Evolutionary conservation across 2,797 vertebrate genomes (phyloP).

Genomic region (Paramormyrops hopkinsi): DNA sequence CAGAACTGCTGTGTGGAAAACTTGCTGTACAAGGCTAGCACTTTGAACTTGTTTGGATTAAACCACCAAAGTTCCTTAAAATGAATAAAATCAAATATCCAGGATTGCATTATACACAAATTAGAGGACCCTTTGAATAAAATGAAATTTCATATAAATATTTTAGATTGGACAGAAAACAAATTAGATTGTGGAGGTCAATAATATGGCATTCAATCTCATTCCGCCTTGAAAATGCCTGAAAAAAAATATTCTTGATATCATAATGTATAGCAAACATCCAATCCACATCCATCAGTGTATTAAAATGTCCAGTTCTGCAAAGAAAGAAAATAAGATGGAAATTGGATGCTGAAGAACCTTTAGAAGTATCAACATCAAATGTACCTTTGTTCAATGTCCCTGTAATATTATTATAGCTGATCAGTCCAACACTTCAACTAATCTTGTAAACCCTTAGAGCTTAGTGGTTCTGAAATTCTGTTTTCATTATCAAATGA

Average conservation of each 20-base stretch:
- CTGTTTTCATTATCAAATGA: background rate
- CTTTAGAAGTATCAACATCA: slow-evolving; percentile 20
- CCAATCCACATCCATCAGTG: slow-evolving; percentile 48
- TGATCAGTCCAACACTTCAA: slow-evolving; percentile 18
- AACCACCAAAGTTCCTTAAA: slow-evolving; percentile 32
- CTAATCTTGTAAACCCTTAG: slow-evolving; percentile 16
- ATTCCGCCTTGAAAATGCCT: slow-evolving; percentile 44
- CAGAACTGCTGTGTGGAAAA: background rate
- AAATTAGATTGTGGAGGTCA: slow-evolving; percentile 53
- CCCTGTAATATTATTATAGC: background rate
- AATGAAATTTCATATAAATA: slow-evolving; percentile 45
- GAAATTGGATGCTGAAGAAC: slow-evolving; percentile 28
- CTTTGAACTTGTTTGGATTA: slow-evolving; percentile 26
- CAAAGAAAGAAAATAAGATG: slow-evolving; percentile 33
- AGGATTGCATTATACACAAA: slow-evolving; percentile 40
- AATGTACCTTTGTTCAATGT: slow-evolving; percentile 23
- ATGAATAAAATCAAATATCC: slow-evolving; percentile 37
- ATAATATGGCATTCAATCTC: slow-evolving; percentile 42
- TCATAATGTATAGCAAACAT: slow-evolving; percentile 33
- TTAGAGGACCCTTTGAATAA: slow-evolving; percentile 37
- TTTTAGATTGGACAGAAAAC: slow-evolving; percentile 51
- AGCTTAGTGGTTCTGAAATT: background rate
- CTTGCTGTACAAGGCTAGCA: background rate
- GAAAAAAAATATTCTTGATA: slow-evolving; percentile 42
- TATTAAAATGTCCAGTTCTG: slow-evolving; percentile 44